These are phyloP conservation scores for Dioctria linearis DNA, from an alignment of 2,888 invertebrate species.

Conservation along the genomic window DNA sequence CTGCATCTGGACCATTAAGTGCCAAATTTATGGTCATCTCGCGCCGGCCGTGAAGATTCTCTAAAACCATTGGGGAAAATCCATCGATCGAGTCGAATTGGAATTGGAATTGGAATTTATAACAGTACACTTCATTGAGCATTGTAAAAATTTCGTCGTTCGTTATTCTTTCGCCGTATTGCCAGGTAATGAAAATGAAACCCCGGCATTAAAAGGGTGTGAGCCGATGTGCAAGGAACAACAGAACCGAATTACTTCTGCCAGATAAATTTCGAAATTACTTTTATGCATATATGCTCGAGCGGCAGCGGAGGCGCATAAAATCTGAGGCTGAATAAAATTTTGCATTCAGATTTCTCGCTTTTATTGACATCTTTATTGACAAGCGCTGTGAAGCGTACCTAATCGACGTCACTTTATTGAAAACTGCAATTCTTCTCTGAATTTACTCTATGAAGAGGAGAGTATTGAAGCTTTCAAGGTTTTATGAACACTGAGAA, in stretches of 20 bases:
- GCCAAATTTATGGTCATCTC: slow-evolving; percentile 67
- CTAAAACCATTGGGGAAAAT: slow-evolving; percentile 34
- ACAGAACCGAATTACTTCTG: slow-evolving; percentile 50
- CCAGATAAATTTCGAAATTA: slow-evolving; percentile 51
- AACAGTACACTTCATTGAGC: slow-evolving; percentile 59
- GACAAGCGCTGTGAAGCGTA: slow-evolving; percentile 48
- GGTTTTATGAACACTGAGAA: slow-evolving; percentile 35
- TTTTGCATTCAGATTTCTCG: slow-evolving; percentile 52
- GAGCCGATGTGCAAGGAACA: slow-evolving; percentile 28
- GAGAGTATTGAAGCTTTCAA: neutral
- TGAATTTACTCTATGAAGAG: neutral
- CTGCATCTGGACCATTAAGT: slow-evolving; percentile 68
- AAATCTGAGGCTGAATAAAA: slow-evolving; percentile 34
- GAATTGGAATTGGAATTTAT: slow-evolving; percentile 55
- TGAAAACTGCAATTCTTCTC: slow-evolving; percentile 39
- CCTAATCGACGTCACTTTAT: slow-evolving; percentile 53
- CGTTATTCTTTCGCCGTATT: slow-evolving; percentile 9
- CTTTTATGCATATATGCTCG: slow-evolving; percentile 38
- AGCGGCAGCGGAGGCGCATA: slow-evolving; percentile 26
- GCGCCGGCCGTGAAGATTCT: neutral
- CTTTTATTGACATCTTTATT: slow-evolving; percentile 55
- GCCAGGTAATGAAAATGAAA: slow-evolving; percentile 41
- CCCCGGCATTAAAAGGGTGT: slow-evolving; percentile 34
- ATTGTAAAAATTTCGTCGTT: slow-evolving; percentile 47
- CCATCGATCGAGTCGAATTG: slow-evolving; percentile 55